phyloP scores from a whole-genome alignment of 2,797 vertebrate species.

The Poecilia gillii region DNA sequence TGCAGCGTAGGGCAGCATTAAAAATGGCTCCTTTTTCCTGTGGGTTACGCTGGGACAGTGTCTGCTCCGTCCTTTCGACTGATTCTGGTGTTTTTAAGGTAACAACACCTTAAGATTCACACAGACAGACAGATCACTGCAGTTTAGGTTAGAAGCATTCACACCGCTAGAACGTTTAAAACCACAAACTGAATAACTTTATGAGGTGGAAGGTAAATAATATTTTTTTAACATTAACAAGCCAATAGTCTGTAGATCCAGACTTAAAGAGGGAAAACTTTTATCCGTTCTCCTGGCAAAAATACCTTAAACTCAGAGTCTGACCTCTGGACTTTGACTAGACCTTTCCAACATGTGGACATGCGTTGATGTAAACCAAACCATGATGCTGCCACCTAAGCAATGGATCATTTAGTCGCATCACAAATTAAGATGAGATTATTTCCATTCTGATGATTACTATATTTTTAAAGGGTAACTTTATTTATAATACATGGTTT shows the following conservation, averaged over 20 bases:
- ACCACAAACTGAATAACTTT: not conserved
- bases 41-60: conserved; percentile 27
- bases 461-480: too few relatives aligned
- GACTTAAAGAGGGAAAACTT: not conserved
- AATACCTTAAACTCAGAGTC: not conserved
- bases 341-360: not conserved
- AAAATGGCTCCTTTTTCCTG: conserved; percentile 68
- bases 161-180: not conserved
- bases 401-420: too few relatives aligned
- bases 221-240: not conserved
- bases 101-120: conserved; percentile 2
- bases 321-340: not conserved
- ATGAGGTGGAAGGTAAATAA: conserved; percentile 5
- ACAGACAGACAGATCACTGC: conserved; percentile 18
- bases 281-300: not conserved
- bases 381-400: not conserved
- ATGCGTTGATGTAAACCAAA: not conserved
- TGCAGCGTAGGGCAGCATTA: conserved; percentile 33
- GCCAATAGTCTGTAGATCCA: not conserved
- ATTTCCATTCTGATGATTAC: too few relatives aligned
- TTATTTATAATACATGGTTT: too few relatives aligned
- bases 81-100: conserved; percentile 7
- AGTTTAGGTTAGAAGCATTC: conserved; percentile 24
- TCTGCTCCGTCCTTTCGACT: conserved; percentile 16
- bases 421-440: too few relatives aligned